Base-by-base conservation (phyloP, 2,888 invertebrate genomes). In the Mesochorus sp. region DNA sequence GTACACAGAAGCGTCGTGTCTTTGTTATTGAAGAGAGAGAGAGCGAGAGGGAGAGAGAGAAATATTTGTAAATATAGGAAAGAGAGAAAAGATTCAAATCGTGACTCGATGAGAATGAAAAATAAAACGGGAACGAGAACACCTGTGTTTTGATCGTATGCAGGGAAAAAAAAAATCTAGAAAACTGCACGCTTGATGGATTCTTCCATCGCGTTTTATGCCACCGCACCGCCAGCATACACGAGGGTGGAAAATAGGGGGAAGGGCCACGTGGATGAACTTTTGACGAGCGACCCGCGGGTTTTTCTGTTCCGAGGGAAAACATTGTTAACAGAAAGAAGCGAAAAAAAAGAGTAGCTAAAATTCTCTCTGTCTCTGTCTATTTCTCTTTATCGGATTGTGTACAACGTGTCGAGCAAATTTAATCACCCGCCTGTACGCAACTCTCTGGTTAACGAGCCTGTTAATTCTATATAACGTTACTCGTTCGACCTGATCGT, bases 171-270 rank as follows among this genome's bases (percentile, higher is more conserved):
- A 10, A 42, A 39, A 28, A 34, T 12, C 47, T n/a, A 44, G 68
- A 37, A 75, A 75, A 75, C 68, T 68, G 68, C 31, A 21, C 55
- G 61, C 68, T 68, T 62, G 42, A 75, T 75, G 19, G 47, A 75
- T 55, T 44, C 28, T 31, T 47, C 55, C 10, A 47, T 17, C 53
- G 17, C 51, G 51, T 24, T 66, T 51, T 53, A 39, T 39, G 26
- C 47, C 17, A 24, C 26, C 12, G 17, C 34, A 19, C n/a, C n/a
- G n/a, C n/a, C n/a, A n/a, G n/a, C n/a, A n/a, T n/a, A n/a, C n/a
- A n/a, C n/a, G n/a, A n/a, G n/a, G n/a, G n/a, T n/a, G n/a, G 26
- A 53, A 34, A n/a, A 12, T 3, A 26, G n/a, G 44, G 12, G 1
- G 37, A 12, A 55, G 44, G 55, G 8, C 6, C 8, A 34, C 47